phyloP scores from a whole-genome alignment of 2,888 invertebrate genomes.

The Hirtodrosophila histrioides region DNA sequence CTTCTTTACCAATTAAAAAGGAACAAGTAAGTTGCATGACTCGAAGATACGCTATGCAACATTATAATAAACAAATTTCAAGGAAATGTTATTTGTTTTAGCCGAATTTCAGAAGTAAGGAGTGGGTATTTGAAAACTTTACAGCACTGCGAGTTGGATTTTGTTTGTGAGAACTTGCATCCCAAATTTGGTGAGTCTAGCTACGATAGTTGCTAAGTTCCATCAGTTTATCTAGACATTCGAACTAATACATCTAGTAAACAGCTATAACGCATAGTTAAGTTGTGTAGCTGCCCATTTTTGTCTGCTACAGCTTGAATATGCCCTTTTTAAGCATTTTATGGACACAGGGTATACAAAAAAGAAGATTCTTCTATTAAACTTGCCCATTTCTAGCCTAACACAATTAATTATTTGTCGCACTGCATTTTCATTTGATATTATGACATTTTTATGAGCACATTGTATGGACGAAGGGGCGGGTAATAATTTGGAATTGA shows the following conservation, averaged over 20 bases:
- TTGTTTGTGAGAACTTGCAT: background rate
- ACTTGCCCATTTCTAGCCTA: conserved; percentile 3
- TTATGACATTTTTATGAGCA: conserved; percentile 75
- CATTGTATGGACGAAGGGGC: conserved; percentile 4
- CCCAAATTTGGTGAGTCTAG: background rate
- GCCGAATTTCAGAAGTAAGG: too few species aligned
- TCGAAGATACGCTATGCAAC: conserved; percentile 4
- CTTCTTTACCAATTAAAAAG: conserved; percentile 30
- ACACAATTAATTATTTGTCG: conserved; percentile 70
- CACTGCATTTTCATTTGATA: conserved; percentile 67
- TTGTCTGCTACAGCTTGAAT: background rate
- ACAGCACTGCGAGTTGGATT: too few species aligned
- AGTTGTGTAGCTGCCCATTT: background rate
- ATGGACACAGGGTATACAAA: conserved; percentile 23
- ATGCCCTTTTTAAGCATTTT: background rate
- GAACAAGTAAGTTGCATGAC: conserved; percentile 10
- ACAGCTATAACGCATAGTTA: too few species aligned
- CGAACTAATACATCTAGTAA: too few species aligned
- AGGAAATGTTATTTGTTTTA: too few species aligned
- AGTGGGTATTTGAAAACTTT: too few species aligned
- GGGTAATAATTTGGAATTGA: conserved; percentile 56
- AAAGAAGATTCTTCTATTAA: conserved; percentile 8
- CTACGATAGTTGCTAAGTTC: background rate
- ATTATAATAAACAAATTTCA: too few species aligned
- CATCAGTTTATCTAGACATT: background rate